Evolutionary conservation across 1,140 invertebrate species (phyloP), one percentile per base, ranked within the genome.

Genomic region (Drosophila tsacasi): DNA sequence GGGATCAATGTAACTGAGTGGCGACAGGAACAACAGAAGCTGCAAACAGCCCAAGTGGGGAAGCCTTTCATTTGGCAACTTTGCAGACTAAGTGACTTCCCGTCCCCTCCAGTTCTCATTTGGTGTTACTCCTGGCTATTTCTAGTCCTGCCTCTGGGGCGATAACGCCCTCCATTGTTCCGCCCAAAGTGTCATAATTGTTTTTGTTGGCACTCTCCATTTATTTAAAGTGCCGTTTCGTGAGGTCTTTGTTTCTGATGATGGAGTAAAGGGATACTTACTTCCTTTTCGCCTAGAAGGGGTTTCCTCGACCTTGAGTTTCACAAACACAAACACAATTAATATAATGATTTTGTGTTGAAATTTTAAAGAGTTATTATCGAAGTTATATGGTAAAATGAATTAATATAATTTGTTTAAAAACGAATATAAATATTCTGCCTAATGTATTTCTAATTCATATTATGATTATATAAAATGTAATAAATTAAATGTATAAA

Each of bases 1-100:
- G 57, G 46, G 67, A 68, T 76, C 83, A 86, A 82, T 86, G 66
- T 79, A 79, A 76, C 75, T 47, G 37, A 73, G 69, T 73, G 69
- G 67, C 67, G 54, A 60, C 68, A 72, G 69, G 54, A 72, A 73
- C 42, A 49, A 50, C 35, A 49, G 67, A 73, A 40, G 66, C 69
- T 73, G 69, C 21, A 27, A 50, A 60, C 27, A 58, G 67, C 44
- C 67, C 40, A 72, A 73, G 73, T 50, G 67, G 67, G 69, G 50
- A 73, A 73, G 69, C 67, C 67, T 60, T 73, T 72, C 67, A 50
- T 49, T 73, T 46, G 69, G 44, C 35, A 46, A 49, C 68, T 49
- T 71, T 59, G 35, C 39, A 40, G 67, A 35, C 69, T 37, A 42
- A 73, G 35, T 55, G 52, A 72, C 55, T 59, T 72, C 27, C 37